Base-by-base conservation (phyloP, 2,113 vertebrate genomes). In the Aspiorhynchus laticeps region DNA sequence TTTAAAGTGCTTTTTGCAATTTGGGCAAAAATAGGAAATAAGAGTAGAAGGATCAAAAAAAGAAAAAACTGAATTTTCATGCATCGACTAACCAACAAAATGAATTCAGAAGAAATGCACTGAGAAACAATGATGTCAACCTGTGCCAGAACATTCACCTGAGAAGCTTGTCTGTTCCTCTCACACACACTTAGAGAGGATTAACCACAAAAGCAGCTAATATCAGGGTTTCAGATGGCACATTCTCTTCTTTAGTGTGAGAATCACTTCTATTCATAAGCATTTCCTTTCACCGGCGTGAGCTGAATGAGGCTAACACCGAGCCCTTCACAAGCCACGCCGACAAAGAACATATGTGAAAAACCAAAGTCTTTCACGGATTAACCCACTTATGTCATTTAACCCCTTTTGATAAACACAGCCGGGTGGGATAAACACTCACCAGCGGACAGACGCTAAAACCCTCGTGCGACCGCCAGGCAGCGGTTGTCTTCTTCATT, bases 141-240 rank as follows among this genome's bases (percentile, higher is more conserved):
- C 88, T 85, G 85, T 82, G 86, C 87, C 88, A 81, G 78, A 89
- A 78, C 36, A 78, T 83, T 87, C 86, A 89, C 88, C 88, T 89
- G 88, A 89, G 88, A 89, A 87, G 86, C 78, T 71, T 46, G 74
- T 83, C 65, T 0, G 46, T 88, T 79, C 56, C 85, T 80, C 73
- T 83, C 80, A 80, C 81, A 75, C 77, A 88, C 88, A 87, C 83
- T 89, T 89, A 88, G 63, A 88, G 89, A 78, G 89, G 89, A 90
- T 90, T 90, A 90, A 84, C 71, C 85, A 87, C 89, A 88, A 88
- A 87, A 85, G 89, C 63, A 15, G 65, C 83, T 88, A 90, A 90
- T 90, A 87, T 84, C 86, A 90, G 89, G 89, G 87, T 90, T 88
- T 90, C 89, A 83, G 80, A 85, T 90, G 87, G 86, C 88, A 41